Percentiles rank a stretch among this genome's conserved stretches.
Conservation (phyloP, 2,113 vertebrate species). For the Thunnus maccoyii region DNA sequence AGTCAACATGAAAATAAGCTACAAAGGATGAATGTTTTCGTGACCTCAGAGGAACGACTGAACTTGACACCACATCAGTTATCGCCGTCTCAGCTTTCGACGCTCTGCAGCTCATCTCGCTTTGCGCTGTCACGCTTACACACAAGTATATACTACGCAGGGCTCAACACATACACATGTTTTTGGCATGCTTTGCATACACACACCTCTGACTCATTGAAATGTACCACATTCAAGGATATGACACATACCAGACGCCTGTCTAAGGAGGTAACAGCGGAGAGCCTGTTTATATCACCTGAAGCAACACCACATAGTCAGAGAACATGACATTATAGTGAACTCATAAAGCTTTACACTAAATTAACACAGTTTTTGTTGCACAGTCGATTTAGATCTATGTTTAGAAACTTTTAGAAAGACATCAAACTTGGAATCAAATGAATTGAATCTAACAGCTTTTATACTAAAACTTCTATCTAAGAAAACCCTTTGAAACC, state of each 20-base stretch:
- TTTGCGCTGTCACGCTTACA: constrained; percentile 22
- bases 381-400: background rate
- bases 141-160: background rate
- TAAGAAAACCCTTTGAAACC: no score
- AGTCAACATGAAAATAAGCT: constrained; percentile 34
- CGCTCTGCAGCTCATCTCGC: constrained; percentile 24
- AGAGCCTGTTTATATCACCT: constrained; percentile 40
- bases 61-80: constrained; percentile 17
- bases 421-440: no score
- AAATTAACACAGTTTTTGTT: no score
- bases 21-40: constrained; percentile 11
- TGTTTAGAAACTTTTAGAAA: background rate
- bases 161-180: background rate
- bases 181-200: constrained; percentile 19
- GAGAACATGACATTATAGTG: constrained; percentile 8
- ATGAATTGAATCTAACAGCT: no score
- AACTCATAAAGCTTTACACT: background rate
- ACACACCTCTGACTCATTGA: constrained; percentile 28
- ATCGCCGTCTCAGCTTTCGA: background rate
- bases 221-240: constrained; percentile 31
- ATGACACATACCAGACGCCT: constrained; percentile 45
- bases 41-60: constrained; percentile 41
- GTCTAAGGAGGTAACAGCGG: constrained; percentile 29
- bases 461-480: no score
- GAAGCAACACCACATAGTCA: background rate